These are phyloP conservation scores for Netelia fuscicornis DNA, from an alignment of 2,888 invertebrate genomes.

Conservation along the genomic window DNA sequence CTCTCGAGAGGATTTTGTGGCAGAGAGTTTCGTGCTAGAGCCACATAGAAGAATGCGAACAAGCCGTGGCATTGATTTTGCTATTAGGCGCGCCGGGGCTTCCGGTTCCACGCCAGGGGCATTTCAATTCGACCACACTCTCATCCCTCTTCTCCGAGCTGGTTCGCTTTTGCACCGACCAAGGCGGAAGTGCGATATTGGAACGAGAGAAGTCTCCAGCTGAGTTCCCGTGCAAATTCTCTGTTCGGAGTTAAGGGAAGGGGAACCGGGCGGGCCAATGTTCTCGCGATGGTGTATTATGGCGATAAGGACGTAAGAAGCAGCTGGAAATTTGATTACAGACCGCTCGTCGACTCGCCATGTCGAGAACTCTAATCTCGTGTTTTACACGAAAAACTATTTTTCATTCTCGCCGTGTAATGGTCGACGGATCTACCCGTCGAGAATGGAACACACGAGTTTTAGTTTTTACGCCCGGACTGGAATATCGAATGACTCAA, in stretches of 20 bases:
- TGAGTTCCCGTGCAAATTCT: slow-evolving; percentile 9
- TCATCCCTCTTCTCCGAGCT: slow-evolving; percentile 16
- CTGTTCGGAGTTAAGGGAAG: neutral
- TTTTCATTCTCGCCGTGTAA: slow-evolving; percentile 56
- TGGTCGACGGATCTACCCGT: slow-evolving; percentile 28
- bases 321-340: slow-evolving; percentile 68
- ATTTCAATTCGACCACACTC: slow-evolving; percentile 71
- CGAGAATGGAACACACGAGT: neutral
- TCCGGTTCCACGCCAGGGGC: slow-evolving; percentile 67
- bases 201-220: slow-evolving; percentile 18
- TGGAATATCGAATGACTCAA: neutral
- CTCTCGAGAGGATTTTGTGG: slow-evolving; percentile 66
- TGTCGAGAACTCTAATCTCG: slow-evolving; percentile 53
- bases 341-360: slow-evolving; percentile 41
- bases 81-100: slow-evolving; percentile 78
- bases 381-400: slow-evolving; percentile 54
- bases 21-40: slow-evolving; percentile 72
- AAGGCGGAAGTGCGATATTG: neutral
- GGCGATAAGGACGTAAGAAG: slow-evolving; percentile 58
- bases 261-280: too few relatives aligned
- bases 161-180: neutral
- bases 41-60: slow-evolving; percentile 68
- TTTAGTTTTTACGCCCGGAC: neutral
- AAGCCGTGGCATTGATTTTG: slow-evolving; percentile 78
- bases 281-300: slow-evolving; percentile 50